Evolutionary conservation across 2,797 vertebrate species (phyloP).

Genomic region (Margarornis squamiger): DNA sequence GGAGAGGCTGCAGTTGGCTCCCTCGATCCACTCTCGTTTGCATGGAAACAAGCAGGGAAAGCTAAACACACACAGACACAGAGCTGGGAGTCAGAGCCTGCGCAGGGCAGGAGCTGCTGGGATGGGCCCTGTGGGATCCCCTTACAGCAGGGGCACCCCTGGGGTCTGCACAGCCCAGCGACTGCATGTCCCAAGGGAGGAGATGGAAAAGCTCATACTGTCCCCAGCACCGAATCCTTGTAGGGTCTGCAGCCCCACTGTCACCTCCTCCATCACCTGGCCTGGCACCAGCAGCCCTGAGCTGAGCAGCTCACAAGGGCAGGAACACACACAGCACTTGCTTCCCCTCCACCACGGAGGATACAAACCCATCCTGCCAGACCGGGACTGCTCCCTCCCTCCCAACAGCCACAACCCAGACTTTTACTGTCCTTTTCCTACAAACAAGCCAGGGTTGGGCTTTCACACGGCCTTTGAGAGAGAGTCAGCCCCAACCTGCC

Average conservation of each 20-base stretch:
- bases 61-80: not conserved
- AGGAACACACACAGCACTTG: fast-evolving
- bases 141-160: not conserved
- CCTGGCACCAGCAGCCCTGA: fast-evolving
- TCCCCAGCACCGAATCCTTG: not conserved
- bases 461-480: not conserved
- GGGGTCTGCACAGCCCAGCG: fast-evolving
- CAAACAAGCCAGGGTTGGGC: not conserved
- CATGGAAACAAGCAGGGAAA: not conserved
- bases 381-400: not conserved
- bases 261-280: not conserved
- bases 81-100: not conserved
- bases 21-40: fast-evolving
- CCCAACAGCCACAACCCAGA: not conserved
- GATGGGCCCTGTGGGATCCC: not conserved
- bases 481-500: not conserved
- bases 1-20: not conserved
- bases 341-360: fast-evolving
- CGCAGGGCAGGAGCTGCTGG: not conserved
- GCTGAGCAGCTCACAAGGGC: not conserved
- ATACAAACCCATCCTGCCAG: too few relatives aligned
- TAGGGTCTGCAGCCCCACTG: fast-evolving
- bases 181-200: fast-evolving
- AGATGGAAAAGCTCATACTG: fast-evolving
- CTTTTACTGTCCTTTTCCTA: not conserved